A percentile compares a stretch with the other conserved stretches of the same genome.
Conservation (phyloP, 2,113 vertebrate species). For the rat (Rattus norvegicus) region GRCr8 NC_086021.1:175718501-175719000, state of each 20-base stretch:
- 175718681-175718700: not conserved
- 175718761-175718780: not conserved
- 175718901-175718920: not conserved
- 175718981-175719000: not conserved
- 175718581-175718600: not conserved
- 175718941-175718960: not conserved
- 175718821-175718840: not conserved
- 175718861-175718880: too few species aligned
- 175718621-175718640: not conserved
- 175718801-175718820: not conserved
- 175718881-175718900: not conserved
- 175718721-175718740: not conserved
- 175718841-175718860: not conserved
- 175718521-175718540: not conserved
- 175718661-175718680: too few species aligned
- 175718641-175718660: not conserved
- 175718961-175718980: too few species aligned
- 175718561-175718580: too few species aligned
- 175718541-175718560: not conserved
- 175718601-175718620: not conserved
- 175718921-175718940: not conserved
- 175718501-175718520: not conserved
- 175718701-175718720: not conserved
- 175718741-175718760: not conserved
- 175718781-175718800: not conserved